Conservation (phyloP, 1,140 invertebrate genomes). For the Cataglyphis hispanica region DNA sequence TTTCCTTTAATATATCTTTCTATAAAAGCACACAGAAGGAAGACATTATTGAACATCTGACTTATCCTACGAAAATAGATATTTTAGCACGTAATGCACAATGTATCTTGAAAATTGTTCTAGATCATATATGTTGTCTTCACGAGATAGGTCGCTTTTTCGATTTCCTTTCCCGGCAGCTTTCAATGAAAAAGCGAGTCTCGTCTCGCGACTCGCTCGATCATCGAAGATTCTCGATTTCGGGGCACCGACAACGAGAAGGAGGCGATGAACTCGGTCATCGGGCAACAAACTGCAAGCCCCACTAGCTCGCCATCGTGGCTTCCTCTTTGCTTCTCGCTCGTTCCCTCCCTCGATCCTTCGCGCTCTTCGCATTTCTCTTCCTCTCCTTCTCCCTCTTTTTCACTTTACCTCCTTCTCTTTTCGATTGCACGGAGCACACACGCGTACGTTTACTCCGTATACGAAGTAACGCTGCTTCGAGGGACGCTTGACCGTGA, state of each 20-base stretch:
- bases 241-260: slow-evolving; percentile 77
- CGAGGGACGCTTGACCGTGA: slow-evolving; percentile 81
- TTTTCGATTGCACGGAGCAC: background rate
- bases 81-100: background rate
- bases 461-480: slow-evolving; percentile 78
- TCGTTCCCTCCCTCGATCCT: slow-evolving; percentile 36
- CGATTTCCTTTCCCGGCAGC: slow-evolving; percentile 70
- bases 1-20: background rate
- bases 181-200: slow-evolving; percentile 82
- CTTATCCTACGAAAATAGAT: background rate
- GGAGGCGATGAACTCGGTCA: slow-evolving; percentile 86
- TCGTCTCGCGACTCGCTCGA: slow-evolving; percentile 71
- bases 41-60: background rate
- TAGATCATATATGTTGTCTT: background rate
- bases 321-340: slow-evolving; percentile 54
- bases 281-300: slow-evolving; percentile 86
- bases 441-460: slow-evolving; percentile 23
- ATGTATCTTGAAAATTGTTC: background rate
- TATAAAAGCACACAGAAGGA: background rate
- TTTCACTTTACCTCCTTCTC: slow-evolving; percentile 30
- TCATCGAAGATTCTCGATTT: slow-evolving; percentile 84
- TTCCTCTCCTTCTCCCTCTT: slow-evolving; percentile 25
- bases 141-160: background rate
- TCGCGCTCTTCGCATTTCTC: slow-evolving; percentile 53
- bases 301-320: slow-evolving; percentile 73